A percentile compares a stretch with the other conserved stretches of the same genome.
Conservation (phyloP, 2,113 vertebrate genomes). For the Suricata suricatta region DNA sequence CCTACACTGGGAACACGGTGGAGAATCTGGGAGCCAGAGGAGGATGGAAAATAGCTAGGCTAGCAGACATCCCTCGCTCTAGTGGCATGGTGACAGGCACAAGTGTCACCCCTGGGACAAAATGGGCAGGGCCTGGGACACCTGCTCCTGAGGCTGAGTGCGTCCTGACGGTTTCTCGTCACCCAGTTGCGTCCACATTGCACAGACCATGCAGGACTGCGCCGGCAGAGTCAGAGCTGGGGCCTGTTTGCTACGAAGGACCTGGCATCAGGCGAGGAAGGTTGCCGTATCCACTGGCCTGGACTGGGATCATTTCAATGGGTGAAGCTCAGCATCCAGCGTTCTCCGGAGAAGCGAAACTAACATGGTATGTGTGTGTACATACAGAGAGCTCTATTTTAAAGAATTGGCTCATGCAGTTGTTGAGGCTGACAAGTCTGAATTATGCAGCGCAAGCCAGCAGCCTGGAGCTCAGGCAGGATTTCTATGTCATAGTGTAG, state of each 20-base stretch:
- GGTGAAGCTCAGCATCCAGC: too few relatives aligned
- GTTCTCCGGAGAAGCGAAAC: neutral
- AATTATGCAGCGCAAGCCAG: neutral
- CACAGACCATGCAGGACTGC: rapidly evolving
- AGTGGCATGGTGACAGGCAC: neutral
- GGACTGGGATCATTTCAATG: rapidly evolving
- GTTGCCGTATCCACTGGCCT: rapidly evolving
- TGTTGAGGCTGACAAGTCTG: neutral
- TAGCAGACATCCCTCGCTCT: neutral
- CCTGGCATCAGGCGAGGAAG: neutral
- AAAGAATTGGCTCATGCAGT: rapidly evolving
- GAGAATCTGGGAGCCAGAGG: neutral
- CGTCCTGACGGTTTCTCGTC: rapidly evolving
- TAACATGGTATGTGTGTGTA: neutral
- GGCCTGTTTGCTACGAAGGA: too few relatives aligned
- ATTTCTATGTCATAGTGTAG: neutral
- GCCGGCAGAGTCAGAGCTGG: rapidly evolving
- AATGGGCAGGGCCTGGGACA: too few relatives aligned
- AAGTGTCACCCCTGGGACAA: neutral
- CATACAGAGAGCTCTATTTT: neutral
- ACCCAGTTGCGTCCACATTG: neutral
- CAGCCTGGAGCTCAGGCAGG: neutral
- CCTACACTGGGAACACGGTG: neutral
- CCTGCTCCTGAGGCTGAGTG: too few relatives aligned
- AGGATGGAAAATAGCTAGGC: neutral